Evolutionary conservation across 2,113 vertebrate species (phyloP).

Genomic region (Eubucco bourcierii): DNA sequence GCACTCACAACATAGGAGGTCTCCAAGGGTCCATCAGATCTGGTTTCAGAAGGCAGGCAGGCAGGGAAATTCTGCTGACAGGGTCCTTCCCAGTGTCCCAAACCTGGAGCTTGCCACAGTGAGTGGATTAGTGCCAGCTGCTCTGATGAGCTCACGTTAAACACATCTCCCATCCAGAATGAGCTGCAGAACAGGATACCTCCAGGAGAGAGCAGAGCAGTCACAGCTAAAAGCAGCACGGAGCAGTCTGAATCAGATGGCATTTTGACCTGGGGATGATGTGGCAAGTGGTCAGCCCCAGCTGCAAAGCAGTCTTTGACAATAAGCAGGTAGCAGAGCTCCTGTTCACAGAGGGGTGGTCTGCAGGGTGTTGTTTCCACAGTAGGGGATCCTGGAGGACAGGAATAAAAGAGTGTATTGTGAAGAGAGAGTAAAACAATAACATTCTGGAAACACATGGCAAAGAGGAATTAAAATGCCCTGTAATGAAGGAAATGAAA

Average conservation of each 20-base stretch:
- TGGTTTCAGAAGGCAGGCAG: background rate
- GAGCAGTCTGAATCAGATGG: fast-evolving
- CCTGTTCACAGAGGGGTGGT: background rate
- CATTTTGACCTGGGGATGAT: background rate
- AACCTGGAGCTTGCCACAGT: background rate
- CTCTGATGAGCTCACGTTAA: background rate
- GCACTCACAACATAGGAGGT: background rate
- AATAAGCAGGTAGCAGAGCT: background rate
- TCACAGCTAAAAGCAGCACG: background rate
- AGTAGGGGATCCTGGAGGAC: background rate
- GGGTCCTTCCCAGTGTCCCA: background rate
- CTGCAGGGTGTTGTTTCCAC: background rate
- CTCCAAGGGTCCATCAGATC: background rate
- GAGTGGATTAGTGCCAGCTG: background rate
- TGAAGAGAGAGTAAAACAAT: background rate
- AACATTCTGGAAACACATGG: background rate
- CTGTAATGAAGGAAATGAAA: conserved; percentile 33
- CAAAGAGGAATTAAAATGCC: conserved; percentile 33
- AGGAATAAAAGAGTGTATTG: background rate
- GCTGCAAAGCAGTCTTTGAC: background rate
- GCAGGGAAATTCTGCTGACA: background rate
- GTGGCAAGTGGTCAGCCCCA: background rate
- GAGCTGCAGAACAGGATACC: background rate
- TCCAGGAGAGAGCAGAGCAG: background rate
- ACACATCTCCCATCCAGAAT: background rate